Percentiles rank a stretch among this genome's conserved stretches.
Evolutionary conservation across 2,113 vertebrate species (phyloP).

Genomic region (Pseudolaguvia tuberculata): DNA sequence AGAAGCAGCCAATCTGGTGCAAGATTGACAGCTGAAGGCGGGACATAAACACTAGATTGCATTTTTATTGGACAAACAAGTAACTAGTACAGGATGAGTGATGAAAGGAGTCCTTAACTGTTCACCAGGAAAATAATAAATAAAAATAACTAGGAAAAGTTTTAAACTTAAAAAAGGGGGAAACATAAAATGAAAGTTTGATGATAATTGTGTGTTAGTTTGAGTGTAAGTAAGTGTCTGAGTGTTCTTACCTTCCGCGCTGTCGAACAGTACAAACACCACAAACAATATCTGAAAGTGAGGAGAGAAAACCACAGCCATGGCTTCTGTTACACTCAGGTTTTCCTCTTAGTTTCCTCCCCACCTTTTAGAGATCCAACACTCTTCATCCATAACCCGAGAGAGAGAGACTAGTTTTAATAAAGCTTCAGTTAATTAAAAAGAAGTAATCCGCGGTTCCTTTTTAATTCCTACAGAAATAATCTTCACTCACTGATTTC

Average conservation of each 20-base stretch:
- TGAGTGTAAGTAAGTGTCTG: no score
- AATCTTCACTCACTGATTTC: slow-evolving; percentile 6
- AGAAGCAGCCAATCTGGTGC: no score
- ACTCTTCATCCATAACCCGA: slow-evolving; percentile 29
- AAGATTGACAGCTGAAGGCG: no score
- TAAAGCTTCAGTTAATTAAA: not conserved
- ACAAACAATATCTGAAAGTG: slow-evolving; percentile 5
- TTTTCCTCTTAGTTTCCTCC: slow-evolving; percentile 13
- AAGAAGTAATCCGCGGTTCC: not conserved
- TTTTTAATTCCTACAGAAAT: not conserved
- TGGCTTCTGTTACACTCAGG: not conserved
- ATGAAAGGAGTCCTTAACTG: no score
- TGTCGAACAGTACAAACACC: slow-evolving; percentile 27
- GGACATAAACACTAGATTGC: no score
- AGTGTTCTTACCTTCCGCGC: slow-evolving; percentile 40
- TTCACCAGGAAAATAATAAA: no score
- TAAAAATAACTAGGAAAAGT: no score
- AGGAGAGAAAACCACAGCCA: slow-evolving; percentile 17
- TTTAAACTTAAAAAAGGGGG: no score
- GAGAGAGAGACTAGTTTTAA: not conserved
- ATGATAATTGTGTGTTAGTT: no score
- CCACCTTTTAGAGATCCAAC: slow-evolving; percentile 23
- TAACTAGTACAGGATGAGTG: no score
- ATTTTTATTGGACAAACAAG: no score
- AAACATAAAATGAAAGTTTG: no score